Percentiles rank a stretch among this genome's conserved stretches.
Evolutionary conservation across 2,113 vertebrate genomes (phyloP).

Genomic region (Plecotus auritus): DNA sequence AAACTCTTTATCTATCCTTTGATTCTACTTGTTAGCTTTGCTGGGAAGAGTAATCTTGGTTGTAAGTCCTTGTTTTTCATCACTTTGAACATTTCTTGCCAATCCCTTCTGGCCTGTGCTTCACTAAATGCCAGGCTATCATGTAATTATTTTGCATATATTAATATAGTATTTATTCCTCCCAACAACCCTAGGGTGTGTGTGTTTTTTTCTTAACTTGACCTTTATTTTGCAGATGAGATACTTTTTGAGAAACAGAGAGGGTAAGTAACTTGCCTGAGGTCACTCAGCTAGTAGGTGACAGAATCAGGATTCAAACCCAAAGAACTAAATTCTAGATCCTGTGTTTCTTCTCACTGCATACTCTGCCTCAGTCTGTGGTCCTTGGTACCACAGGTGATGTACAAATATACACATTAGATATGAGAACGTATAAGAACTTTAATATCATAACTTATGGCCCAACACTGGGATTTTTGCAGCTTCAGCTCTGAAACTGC

Average conservation of each 20-base stretch:
- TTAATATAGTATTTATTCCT: not conserved
- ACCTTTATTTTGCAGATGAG: not conserved
- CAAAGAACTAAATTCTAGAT: not conserved
- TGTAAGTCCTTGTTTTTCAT: not conserved
- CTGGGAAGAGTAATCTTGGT: not conserved
- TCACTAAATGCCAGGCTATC: not conserved
- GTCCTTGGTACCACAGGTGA: not conserved
- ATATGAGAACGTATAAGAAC: not conserved
- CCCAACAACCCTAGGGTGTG: no score
- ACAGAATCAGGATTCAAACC: not conserved
- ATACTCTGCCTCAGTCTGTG: no score
- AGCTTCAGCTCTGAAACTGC: not conserved
- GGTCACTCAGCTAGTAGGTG: not conserved
- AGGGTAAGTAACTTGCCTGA: not conserved
- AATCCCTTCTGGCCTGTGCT: not conserved
- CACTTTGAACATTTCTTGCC: not conserved
- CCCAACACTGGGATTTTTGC: not conserved
- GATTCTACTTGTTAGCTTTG: not conserved
- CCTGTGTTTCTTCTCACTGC: not conserved
- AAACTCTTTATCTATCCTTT: not conserved
- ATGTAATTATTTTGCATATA: not conserved
- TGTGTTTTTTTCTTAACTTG: not conserved
- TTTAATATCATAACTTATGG: not conserved
- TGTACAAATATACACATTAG: not conserved
- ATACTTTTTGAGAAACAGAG: not conserved